Base-by-base conservation (phyloP, 2,888 invertebrate genomes). In the Hydroisotoma schaefferi region DNA sequence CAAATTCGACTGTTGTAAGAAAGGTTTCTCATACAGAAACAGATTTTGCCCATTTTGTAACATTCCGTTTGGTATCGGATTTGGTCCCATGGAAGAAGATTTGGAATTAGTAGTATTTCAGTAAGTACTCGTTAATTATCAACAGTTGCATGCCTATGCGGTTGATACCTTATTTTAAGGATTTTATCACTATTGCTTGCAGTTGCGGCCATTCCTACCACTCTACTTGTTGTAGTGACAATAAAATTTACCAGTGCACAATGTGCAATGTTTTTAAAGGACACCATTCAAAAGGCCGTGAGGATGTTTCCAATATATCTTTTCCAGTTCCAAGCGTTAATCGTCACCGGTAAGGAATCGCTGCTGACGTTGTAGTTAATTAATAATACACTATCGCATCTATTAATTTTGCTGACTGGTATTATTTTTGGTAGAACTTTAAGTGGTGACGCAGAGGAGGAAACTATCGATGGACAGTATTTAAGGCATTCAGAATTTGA, bases 191-290 rank as follows among this genome's bases (percentile, higher is more conserved):
- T 40, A 18, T 40, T 38, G 44, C 27, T 66, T 65, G 1, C 43
- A 74, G 74, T 55, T 75, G 75, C 65, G 74, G 75, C 15, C 75
- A 75, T 68, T 67, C 72, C 23, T 74, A 67, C 52, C 75, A 75
- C 59, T 40, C 65, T 22, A 44, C 48, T 5, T 75, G 74, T 61
- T 67, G 64, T 48, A 56, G 62, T 20, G 49, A 60, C 56, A 52
- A 61, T 18, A 29, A 56, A 6, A 38, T 68, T 20, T 49, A 43
- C 6, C 43, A 55, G n/a, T 68, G 68, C 22, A 65, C 25, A 26
- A 51, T 61, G 3, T 68, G 68, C 43, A 59, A 58, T 51, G 44
- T 61, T 1, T 29, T 47, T 15, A 40, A 55, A 52, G 23, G 28
- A 5, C 15, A 40, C 20, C 20, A 5, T 15, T 20, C 20, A 5